These are phyloP conservation scores for Thinocorus orbignyianus DNA, from an alignment of 2,113 vertebrate genomes.

Conservation along the genomic window DNA sequence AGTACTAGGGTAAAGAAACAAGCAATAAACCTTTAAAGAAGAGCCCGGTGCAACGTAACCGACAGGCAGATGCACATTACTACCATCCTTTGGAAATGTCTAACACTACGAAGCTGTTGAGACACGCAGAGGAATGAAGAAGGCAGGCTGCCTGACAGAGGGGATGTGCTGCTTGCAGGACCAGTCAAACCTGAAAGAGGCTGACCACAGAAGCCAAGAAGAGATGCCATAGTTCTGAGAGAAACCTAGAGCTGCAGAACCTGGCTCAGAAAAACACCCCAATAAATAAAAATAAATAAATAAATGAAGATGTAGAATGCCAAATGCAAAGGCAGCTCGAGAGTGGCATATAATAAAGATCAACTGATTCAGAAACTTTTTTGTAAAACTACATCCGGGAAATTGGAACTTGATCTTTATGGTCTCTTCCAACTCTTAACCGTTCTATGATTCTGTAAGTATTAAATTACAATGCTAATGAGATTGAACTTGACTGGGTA, in stretches of 20 bases:
- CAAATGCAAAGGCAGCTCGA: not conserved
- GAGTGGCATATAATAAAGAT: too few species aligned
- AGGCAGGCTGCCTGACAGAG: slow-evolving; percentile 5
- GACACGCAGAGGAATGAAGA: slow-evolving; percentile 42
- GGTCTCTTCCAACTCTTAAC: too few species aligned
- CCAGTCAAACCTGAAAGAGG: slow-evolving; percentile 57
- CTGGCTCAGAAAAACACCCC: not conserved
- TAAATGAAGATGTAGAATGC: not conserved
- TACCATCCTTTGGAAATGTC: not conserved
- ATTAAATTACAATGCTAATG: not conserved
- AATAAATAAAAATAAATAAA: too few species aligned
- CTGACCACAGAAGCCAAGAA: slow-evolving; percentile 30
- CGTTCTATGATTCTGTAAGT: too few species aligned
- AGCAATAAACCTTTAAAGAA: not conserved
- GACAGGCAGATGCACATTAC: not conserved
- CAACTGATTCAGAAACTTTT: not conserved
- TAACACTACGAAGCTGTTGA: not conserved
- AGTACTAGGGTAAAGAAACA: not conserved
- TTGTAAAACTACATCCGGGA: not conserved
- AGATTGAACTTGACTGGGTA: not conserved
- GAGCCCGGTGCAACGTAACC: not conserved
- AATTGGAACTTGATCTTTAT: too few species aligned
- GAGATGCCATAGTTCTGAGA: not conserved
- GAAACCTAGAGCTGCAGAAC: not conserved
- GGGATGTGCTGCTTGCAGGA: slow-evolving; percentile 31